Conservation (phyloP, 2,888 invertebrate genomes). For the Dendrolimus houi region DNA sequence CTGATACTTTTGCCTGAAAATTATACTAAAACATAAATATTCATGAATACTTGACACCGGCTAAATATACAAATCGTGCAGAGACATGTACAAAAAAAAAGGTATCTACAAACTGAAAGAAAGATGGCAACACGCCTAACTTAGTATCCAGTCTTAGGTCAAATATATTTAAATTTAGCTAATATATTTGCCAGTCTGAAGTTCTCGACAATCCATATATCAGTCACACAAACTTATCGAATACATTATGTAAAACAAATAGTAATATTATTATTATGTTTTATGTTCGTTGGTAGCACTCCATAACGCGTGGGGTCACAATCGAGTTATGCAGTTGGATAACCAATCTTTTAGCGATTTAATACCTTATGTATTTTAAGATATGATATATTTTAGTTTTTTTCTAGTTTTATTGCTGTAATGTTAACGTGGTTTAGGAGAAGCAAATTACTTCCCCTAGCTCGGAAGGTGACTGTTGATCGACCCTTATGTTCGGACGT, state of each 20-base stretch:
- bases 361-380: conserved; percentile 1
- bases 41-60: too few species aligned
- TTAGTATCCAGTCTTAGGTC: too few species aligned
- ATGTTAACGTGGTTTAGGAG: conserved; percentile 9
- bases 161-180: too few species aligned
- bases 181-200: too few species aligned
- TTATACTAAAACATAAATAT: too few species aligned
- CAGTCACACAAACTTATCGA: too few species aligned
- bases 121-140: too few species aligned
- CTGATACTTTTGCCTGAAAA: too few species aligned
- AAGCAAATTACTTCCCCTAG: conserved; percentile 26
- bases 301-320: conserved; percentile 26
- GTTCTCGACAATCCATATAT: too few species aligned
- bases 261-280: conserved; percentile 27
- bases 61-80: too few species aligned
- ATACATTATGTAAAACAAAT: not conserved
- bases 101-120: too few species aligned
- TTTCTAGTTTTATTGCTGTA: not conserved
- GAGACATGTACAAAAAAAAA: too few species aligned
- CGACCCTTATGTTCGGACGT: conserved; percentile 20
- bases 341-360: conserved; percentile 15
- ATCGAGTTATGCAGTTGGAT: not conserved
- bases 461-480: conserved; percentile 25
- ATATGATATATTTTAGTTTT: not conserved
- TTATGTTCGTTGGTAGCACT: conserved; percentile 45